Conservation (phyloP, 2,888 invertebrate species). For the Noctuana brunneofusca region DNA sequence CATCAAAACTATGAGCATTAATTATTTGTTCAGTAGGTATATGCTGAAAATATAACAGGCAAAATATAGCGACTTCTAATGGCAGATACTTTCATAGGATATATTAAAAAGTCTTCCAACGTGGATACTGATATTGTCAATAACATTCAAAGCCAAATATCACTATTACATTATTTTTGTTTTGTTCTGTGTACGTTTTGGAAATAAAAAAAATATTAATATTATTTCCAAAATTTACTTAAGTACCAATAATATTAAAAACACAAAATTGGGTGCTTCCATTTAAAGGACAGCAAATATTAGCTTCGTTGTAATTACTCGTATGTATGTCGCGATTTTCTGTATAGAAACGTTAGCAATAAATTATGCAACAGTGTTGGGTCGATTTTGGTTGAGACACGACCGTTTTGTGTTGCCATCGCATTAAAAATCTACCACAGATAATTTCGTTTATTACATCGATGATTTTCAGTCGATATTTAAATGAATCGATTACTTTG, state of each 20-base stretch:
- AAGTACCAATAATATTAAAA: conserved; percentile 20
- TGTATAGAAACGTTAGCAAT: conserved; percentile 19
- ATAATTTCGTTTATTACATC: neutral
- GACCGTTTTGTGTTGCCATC: conserved; percentile 20
- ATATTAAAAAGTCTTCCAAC: conserved; percentile 1
- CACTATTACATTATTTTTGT: neutral
- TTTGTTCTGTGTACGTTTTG: neutral
- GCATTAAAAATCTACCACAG: conserved; percentile 15
- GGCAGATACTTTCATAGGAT: neutral
- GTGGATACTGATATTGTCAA: neutral
- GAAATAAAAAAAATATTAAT: neutral
- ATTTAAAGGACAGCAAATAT: conserved; percentile 51
- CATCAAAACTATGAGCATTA: too few species aligned
- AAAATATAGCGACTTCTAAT: too few species aligned
- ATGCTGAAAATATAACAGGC: too few species aligned
- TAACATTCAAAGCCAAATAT: neutral
- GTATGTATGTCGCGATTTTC: conserved; percentile 2
- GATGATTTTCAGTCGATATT: conserved; percentile 17
- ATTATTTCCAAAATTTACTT: neutral
- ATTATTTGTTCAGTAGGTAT: too few species aligned
- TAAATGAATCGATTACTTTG: conserved; percentile 6
- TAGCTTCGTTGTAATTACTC: conserved; percentile 18
- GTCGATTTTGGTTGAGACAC: conserved; percentile 20
- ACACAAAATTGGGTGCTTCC: conserved; percentile 68
- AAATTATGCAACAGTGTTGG: conserved; percentile 18